Evolutionary conservation across 2,113 vertebrate genomes (phyloP).

Genomic region (Callaeas wilsoni): DNA sequence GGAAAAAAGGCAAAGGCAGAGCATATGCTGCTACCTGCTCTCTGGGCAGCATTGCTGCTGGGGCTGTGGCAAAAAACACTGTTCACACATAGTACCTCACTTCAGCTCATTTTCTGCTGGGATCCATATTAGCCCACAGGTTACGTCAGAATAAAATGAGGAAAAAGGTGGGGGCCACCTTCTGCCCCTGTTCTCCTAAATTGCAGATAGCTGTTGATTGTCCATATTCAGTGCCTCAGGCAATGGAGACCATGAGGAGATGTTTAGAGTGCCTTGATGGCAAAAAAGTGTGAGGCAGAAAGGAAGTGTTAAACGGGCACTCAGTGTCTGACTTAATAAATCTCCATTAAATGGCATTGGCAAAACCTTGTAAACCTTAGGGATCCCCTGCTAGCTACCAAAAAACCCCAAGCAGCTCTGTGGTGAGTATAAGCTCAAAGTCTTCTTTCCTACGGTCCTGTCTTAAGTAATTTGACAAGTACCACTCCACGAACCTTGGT

Average conservation of each 20-base stretch:
- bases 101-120: neutral
- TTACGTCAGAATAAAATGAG: neutral
- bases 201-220: neutral
- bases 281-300: neutral
- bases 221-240: neutral
- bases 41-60: neutral
- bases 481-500: neutral
- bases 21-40: neutral
- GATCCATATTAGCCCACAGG: neutral
- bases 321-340: neutral
- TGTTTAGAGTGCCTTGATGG: neutral
- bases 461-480: neutral
- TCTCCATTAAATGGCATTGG: neutral
- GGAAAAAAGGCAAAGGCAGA: neutral
- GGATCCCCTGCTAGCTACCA: neutral
- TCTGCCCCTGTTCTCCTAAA: neutral
- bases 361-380: neutral
- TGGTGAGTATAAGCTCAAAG: neutral
- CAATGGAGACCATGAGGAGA: neutral
- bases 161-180: neutral
- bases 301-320: neutral
- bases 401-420: neutral
- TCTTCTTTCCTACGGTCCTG: neutral
- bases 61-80: neutral
- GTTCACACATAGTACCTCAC: neutral